Evolutionary conservation across 2,888 invertebrate species (phyloP).

Genomic region (Hydrotaea cyrtoneurina): DNA sequence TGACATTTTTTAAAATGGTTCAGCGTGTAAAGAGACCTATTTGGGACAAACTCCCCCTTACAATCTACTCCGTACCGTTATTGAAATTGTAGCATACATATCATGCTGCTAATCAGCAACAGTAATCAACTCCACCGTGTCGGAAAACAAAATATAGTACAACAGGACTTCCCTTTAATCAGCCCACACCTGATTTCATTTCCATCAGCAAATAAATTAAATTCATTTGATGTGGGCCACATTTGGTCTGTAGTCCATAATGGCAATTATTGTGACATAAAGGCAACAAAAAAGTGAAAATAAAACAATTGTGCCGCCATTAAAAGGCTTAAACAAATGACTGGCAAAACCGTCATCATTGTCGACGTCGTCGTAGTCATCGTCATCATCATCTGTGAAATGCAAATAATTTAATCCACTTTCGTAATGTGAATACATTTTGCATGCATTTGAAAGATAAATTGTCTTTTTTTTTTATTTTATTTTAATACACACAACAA

Average conservation of each 20-base stretch:
- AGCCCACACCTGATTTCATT: too few species aligned
- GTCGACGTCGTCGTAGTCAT: neutral
- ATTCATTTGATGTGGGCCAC: neutral
- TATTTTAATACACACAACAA: neutral
- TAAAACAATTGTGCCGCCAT: slow-evolving; percentile 5
- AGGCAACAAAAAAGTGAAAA: too few species aligned
- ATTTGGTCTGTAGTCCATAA: neutral
- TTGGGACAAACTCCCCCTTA: too few species aligned
- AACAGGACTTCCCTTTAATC: too few species aligned
- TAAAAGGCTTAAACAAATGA: neutral
- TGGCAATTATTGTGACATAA: neutral
- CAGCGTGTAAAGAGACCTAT: too few species aligned
- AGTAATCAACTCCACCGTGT: too few species aligned
- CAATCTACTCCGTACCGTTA: too few species aligned
- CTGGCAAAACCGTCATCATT: neutral
- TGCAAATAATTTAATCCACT: slow-evolving; percentile 40
- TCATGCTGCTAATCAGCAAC: too few species aligned
- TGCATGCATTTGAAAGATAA: slow-evolving; percentile 38
- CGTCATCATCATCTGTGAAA: slow-evolving; percentile 26
- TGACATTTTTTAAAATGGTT: too few species aligned
- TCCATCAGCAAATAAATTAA: neutral
- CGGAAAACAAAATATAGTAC: too few species aligned
- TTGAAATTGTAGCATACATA: too few species aligned
- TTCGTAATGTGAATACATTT: slow-evolving; percentile 33
- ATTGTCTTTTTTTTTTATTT: slow-evolving; percentile 21